Conservation (phyloP, 2,113 vertebrate species). For the Neolamprologus devosi region DNA sequence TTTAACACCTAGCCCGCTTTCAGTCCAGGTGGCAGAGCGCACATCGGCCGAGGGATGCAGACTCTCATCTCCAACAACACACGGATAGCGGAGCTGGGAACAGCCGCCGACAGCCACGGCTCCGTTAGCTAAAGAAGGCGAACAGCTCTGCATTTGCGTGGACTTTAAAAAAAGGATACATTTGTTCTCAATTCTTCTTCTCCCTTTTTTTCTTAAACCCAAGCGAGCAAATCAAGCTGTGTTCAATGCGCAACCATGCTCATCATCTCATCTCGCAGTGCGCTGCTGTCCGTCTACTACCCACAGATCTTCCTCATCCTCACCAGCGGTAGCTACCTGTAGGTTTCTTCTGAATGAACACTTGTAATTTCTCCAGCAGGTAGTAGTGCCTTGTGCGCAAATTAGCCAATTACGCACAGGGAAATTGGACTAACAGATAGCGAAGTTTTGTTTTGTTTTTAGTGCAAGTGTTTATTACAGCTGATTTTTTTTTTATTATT, state of each 20-base stretch:
- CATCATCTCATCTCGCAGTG: constrained; percentile 85
- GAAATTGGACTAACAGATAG: neutral
- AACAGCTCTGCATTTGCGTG: neutral
- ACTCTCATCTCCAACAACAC: constrained; percentile 67
- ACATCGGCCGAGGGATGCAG: constrained; percentile 78
- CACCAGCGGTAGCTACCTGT: constrained; percentile 96
- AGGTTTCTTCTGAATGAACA: constrained; percentile 60
- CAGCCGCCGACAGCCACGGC: constrained; percentile 69
- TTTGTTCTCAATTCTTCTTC: neutral
- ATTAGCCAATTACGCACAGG: constrained; percentile 2
- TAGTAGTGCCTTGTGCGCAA: neutral
- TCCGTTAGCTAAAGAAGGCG: constrained; percentile 56
- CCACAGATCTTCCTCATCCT: constrained; percentile 98
- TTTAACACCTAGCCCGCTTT: constrained; percentile 12
- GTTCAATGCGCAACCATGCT: constrained; percentile 84
- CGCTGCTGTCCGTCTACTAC: constrained; percentile 91
- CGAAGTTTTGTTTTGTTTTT: neutral
- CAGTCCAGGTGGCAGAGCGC: constrained; percentile 69
- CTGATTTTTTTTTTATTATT: neutral
- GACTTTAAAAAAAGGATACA: constrained; percentile 40
- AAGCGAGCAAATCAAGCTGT: constrained; percentile 37
- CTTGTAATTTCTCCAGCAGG: neutral
- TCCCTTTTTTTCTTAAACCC: neutral
- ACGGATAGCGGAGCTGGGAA: constrained; percentile 70
- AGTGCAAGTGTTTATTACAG: neutral